A percentile compares a stretch with the other conserved stretches of the same genome.
phyloP scores from a whole-genome alignment of 64 coral and sea anemone species.

The Montipora capricornis region DNA sequence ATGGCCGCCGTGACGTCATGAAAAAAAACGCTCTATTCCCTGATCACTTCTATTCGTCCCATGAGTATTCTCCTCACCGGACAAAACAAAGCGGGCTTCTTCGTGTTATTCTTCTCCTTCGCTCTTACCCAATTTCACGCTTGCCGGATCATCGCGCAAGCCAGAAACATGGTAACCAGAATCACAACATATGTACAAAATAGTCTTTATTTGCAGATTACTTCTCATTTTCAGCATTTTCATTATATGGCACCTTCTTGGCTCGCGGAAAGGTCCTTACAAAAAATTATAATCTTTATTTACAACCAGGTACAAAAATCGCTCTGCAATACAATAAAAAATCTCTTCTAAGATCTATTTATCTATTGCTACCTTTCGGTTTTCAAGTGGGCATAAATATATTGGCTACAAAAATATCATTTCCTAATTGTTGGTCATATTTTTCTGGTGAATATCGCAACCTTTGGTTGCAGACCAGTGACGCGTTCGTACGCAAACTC shows the following conservation, averaged over 20 bases:
- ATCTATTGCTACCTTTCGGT: neutral
- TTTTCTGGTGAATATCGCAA: neutral
- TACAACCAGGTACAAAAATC: conserved; percentile 54
- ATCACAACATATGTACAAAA: conserved; percentile 20
- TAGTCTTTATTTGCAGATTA: conserved; percentile 46
- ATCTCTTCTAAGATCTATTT: neutral
- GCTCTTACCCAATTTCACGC: too few species aligned
- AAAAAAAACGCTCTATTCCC: too few species aligned
- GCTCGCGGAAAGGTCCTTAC: neutral
- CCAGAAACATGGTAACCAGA: too few species aligned
- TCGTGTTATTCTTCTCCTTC: too few species aligned
- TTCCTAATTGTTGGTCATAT: neutral
- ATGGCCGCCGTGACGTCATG: too few species aligned
- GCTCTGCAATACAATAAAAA: conserved; percentile 52
- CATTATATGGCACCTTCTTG: conserved; percentile 14
- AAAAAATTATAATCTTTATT: conserved; percentile 47
- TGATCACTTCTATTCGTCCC: too few species aligned
- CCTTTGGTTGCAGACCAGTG: neutral
- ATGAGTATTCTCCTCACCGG: too few species aligned
- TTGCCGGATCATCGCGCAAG: too few species aligned
- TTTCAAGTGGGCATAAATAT: conserved; percentile 41
- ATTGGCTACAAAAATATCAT: conserved; percentile 47
- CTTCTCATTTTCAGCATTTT: conserved; percentile 40
- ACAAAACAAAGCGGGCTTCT: too few species aligned
- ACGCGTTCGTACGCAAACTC: too few species aligned